Conservation (phyloP, 2,888 invertebrate species). For the Choreutis nemorana region DNA sequence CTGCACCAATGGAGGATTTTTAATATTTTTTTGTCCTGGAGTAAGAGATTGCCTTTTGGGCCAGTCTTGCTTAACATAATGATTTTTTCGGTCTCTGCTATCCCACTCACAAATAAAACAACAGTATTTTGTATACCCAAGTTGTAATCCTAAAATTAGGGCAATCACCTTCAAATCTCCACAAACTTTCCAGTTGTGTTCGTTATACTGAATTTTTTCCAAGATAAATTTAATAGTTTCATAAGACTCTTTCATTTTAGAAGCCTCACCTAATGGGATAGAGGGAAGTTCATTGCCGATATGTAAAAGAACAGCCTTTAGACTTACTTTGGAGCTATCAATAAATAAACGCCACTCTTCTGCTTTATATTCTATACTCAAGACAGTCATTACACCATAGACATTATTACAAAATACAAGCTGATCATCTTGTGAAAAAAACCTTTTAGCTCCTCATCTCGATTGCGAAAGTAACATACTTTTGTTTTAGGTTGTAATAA, state of each 20-base stretch:
- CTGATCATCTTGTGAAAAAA: background rate
- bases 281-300: slow-evolving; percentile 8
- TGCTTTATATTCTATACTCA: background rate
- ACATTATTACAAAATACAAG: background rate
- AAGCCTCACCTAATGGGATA: slow-evolving; percentile 4
- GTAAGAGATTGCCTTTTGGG: slow-evolving; percentile 1
- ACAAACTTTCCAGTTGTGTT: slow-evolving; percentile 4
- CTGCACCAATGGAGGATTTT: slow-evolving; percentile 4
- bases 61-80: slow-evolving; percentile 3
- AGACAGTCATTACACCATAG: background rate
- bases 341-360: background rate
- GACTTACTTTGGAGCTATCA: slow-evolving; percentile 5
- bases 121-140: slow-evolving; percentile 5
- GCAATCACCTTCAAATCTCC: background rate
- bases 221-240: slow-evolving; percentile 6
- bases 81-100: slow-evolving; percentile 1
- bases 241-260: slow-evolving; percentile 8
- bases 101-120: slow-evolving; percentile 6
- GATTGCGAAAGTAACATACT: background rate
- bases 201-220: slow-evolving; percentile 6
- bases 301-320: slow-evolving; percentile 9
- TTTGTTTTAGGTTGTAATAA: background rate
- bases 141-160: slow-evolving; percentile 2
- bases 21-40: slow-evolving; percentile 5
- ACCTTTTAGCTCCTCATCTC: background rate